These are phyloP conservation scores for Seira sanloemensis DNA, from an alignment of 2,888 invertebrate genomes.

Conservation along the genomic window DNA sequence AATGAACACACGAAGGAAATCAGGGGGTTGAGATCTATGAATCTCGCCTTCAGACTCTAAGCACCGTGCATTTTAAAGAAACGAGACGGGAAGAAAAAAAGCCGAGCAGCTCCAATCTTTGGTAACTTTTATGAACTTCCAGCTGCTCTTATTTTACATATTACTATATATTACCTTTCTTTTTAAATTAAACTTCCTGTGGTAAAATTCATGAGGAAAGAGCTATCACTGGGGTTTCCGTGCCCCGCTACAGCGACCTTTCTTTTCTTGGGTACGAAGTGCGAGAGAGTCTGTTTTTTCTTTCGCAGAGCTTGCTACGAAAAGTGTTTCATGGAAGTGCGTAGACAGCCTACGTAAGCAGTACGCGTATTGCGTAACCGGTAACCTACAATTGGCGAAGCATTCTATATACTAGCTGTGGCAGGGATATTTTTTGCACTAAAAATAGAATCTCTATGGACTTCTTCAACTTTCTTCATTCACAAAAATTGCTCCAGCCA, in stretches of 20 bases:
- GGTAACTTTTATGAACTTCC: no score
- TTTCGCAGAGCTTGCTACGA: neutral
- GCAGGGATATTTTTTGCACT: neutral
- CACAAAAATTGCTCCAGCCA: constrained; percentile 19
- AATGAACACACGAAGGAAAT: neutral
- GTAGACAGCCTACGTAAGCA: neutral
- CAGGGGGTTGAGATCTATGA: neutral
- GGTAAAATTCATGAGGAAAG: no score
- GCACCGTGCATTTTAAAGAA: neutral
- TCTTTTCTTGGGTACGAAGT: no score
- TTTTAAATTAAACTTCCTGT: no score
- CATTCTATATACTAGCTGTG: neutral
- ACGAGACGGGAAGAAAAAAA: neutral
- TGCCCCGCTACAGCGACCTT: no score
- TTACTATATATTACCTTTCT: no score
- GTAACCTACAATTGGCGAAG: neutral
- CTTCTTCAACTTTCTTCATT: constrained; percentile 43
- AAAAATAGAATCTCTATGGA: constrained; percentile 43
- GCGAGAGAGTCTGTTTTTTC: no score
- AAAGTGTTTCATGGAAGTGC: no score
- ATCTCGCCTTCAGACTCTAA: neutral
- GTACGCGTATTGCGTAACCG: neutral
- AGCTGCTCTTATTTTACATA: no score
- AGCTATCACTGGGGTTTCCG: no score
- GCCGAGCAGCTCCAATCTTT: no score